phyloP scores from a whole-genome alignment of 2,113 vertebrate genomes.

The Tragulus kanchil region DNA sequence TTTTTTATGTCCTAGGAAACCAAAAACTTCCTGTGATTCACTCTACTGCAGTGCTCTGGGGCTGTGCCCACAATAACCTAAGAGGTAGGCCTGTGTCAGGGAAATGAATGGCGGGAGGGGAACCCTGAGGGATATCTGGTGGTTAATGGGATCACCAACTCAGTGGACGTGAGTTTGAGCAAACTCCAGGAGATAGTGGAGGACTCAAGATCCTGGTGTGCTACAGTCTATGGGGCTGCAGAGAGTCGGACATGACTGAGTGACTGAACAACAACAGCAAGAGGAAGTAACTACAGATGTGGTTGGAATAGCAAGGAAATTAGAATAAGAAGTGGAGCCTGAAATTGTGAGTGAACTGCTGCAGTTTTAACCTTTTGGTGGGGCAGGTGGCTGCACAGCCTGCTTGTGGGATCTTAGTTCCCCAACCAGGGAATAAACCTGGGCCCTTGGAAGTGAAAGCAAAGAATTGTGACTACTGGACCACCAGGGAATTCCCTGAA shows the following conservation, averaged over 20 bases:
- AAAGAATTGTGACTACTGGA: neutral
- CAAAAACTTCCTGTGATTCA: neutral
- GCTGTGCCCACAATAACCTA: neutral
- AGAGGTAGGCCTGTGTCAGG: neutral
- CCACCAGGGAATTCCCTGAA: neutral
- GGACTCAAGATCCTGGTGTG: neutral
- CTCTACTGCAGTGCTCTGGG: neutral
- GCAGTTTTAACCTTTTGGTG: neutral
- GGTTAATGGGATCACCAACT: neutral
- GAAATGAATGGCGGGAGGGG: neutral
- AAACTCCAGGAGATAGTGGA: neutral
- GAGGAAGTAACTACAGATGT: neutral
- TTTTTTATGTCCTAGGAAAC: neutral
- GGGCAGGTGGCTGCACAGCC: neutral
- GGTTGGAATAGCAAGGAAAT: neutral
- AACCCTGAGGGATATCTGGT: neutral
- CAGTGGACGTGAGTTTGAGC: neutral
- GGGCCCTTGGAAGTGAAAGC: neutral
- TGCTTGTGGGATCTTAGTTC: neutral
- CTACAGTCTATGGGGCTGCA: neutral
- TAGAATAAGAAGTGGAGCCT: neutral
- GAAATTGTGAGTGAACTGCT: neutral
- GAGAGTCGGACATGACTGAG: neutral
- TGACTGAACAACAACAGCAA: neutral
- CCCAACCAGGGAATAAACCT: neutral